Conservation (phyloP, 2,888 invertebrate genomes). For the Cosmia trapezina region DNA sequence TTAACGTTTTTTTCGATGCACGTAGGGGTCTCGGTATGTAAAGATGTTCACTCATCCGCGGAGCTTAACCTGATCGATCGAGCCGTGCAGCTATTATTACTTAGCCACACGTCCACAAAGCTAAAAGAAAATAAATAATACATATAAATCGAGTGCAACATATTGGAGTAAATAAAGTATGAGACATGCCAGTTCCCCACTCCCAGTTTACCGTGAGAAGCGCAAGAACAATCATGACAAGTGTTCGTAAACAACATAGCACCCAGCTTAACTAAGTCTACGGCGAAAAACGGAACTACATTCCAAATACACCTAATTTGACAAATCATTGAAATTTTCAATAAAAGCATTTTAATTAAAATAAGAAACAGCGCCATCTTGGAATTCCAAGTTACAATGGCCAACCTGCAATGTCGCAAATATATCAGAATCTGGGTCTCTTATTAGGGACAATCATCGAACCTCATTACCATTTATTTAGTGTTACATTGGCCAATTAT, state of each 20-base stretch:
- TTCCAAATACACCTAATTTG: neutral
- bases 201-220: constrained; percentile 32
- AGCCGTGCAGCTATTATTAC: too few species aligned
- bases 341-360: neutral
- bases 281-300: constrained; percentile 1
- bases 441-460: constrained; percentile 62
- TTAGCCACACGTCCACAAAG: too few species aligned
- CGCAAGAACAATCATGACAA: constrained; percentile 31
- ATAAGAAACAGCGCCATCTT: constrained; percentile 16
- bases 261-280: constrained; percentile 11
- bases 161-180: too few species aligned
- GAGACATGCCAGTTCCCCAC: neutral
- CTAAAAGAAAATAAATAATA: too few species aligned
- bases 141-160: too few species aligned
- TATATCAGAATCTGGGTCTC: constrained; percentile 46
- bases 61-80: too few species aligned
- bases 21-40: too few species aligned
- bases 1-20: too few species aligned
- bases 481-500: constrained; percentile 49
- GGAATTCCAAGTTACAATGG: constrained; percentile 16
- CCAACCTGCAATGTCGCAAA: constrained; percentile 41
- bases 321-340: neutral
- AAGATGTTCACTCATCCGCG: too few species aligned
- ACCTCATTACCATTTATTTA: constrained; percentile 38
- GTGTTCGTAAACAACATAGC: constrained; percentile 13